Evolutionary conservation across 2,113 vertebrate species (phyloP), one percentile per base, ranked within the genome.

Genomic region (Cheilinus undulatus): DNA sequence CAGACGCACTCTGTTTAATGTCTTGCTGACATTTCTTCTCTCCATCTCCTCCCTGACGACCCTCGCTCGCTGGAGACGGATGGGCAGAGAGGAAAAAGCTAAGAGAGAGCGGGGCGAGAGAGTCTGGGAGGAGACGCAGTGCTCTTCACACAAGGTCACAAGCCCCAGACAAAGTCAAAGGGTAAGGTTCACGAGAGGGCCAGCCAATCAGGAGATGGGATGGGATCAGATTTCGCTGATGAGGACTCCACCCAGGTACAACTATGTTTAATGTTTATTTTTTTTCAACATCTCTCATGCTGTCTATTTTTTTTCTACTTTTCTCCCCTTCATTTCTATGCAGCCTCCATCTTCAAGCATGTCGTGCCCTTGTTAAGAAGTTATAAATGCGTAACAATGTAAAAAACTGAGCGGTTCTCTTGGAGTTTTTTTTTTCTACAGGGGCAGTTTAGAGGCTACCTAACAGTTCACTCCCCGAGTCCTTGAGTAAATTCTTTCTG

Each of bases 11-110:
- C 93, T 95, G 94, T 92, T 94, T 94, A 94, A 95, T 94, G 94
- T 95, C 93, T 93, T 75, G 20, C 91, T 94, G 93, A 95, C 94
- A 93, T 95, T 95, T 94, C 90, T 91, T 85, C 88, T 90, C 86
- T 87, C 86, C 78, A 61, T 69, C 73, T 80, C 73, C 84, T 81
- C 89, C 76, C 76, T 64, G 19, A 73, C 73, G 36, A 53, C 61
- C 68, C 57, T 42, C 79, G 75, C 80, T 73, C 61, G 17, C 78
- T 80, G 67, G 73, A 86, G 85, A 88, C 52, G 45, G 72, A 86
- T 78, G 85, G 69, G 64, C 67, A 68, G 63, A 65, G 59, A 73
- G 73, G 73, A 66, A 79, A n/a, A 58, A 83, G 64, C 58, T 22
- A 48, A 19, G 46, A 43, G 63, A 40, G 68, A 38, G 23, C 38